A percentile compares a stretch with the other conserved stretches of the same genome.
Evolutionary conservation across 2,888 invertebrate genomes (phyloP).

Genomic region (Craniophora ligustri): DNA sequence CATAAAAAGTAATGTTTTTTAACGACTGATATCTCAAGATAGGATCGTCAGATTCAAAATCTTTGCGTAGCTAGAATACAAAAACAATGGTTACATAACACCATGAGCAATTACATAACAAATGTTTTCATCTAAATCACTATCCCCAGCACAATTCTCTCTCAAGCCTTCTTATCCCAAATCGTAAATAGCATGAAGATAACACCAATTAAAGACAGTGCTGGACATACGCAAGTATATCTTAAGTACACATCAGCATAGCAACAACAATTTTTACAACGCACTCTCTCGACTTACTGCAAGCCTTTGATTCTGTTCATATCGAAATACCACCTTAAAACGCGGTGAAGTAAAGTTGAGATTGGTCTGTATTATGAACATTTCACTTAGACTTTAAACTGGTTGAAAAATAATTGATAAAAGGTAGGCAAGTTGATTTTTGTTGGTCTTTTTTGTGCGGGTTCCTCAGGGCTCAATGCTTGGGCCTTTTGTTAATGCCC

Average conservation of each 20-base stretch:
- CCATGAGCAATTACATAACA: too few relatives aligned
- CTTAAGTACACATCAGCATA: conserved; percentile 45
- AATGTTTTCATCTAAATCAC: too few relatives aligned
- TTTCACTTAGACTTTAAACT: conserved; percentile 63
- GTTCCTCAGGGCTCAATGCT: conserved; percentile 54
- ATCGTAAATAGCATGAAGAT: conserved; percentile 44
- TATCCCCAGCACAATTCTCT: background rate
- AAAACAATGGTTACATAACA: too few relatives aligned
- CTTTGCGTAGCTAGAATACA: too few relatives aligned
- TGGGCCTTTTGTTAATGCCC: conserved; percentile 47
- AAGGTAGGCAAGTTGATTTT: conserved; percentile 59
- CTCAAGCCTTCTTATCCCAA: conserved; percentile 25
- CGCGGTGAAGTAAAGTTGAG: background rate
- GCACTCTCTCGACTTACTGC: conserved; percentile 70
- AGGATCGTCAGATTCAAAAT: too few relatives aligned
- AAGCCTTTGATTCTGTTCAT: conserved; percentile 62
- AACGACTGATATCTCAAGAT: too few relatives aligned
- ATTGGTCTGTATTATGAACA: conserved; percentile 7
- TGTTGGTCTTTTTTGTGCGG: conserved; percentile 52
- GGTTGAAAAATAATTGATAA: conserved; percentile 70
- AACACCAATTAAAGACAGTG: conserved; percentile 38
- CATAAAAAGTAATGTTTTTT: too few relatives aligned
- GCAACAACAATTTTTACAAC: conserved; percentile 56
- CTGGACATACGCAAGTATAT: conserved; percentile 42
- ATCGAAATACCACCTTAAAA: conserved; percentile 47